Percentiles rank a stretch among this genome's conserved stretches.
Conservation (phyloP, 2,113 vertebrate species). For the Aphyosemion australe region DNA sequence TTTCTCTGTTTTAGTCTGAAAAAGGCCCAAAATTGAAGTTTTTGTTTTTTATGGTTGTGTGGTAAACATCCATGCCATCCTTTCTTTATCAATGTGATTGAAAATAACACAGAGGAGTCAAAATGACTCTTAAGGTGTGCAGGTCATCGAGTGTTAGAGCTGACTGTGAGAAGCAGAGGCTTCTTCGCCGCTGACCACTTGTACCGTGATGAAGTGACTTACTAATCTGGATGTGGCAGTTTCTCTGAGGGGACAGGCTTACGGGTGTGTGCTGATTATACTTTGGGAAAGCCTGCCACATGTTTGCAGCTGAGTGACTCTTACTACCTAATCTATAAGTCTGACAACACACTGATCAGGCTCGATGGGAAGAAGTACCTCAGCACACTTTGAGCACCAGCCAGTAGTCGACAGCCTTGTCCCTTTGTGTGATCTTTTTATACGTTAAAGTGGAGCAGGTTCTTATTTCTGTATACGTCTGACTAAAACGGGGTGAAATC, state of each 20-base stretch:
- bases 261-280: conserved; percentile 1
- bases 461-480: not conserved
- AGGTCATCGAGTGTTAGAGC: conserved; percentile 1
- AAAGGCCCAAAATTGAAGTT: not conserved
- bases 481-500: not conserved
- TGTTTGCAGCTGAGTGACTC: conserved; percentile 5
- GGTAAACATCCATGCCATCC: not conserved
- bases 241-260: conserved; percentile 15
- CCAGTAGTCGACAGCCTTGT: not conserved
- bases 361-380: conserved; percentile 11
- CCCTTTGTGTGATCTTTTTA: not conserved
- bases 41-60: not conserved
- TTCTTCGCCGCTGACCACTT: conserved; percentile 26
- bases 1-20: not conserved
- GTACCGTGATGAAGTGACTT: not conserved
- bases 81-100: conserved; percentile 15
- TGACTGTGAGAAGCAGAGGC: conserved; percentile 21
- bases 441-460: not conserved
- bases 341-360: conserved; percentile 19
- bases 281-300: conserved; percentile 14
- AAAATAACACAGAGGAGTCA: conserved; percentile 35
- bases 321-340: not conserved
- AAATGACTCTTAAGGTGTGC: conserved; percentile 21
- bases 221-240: not conserved
- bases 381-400: conserved; percentile 8